These are phyloP conservation scores for Cephus nigrinus DNA, from an alignment of 2,888 invertebrate species.

Conservation along the genomic window DNA sequence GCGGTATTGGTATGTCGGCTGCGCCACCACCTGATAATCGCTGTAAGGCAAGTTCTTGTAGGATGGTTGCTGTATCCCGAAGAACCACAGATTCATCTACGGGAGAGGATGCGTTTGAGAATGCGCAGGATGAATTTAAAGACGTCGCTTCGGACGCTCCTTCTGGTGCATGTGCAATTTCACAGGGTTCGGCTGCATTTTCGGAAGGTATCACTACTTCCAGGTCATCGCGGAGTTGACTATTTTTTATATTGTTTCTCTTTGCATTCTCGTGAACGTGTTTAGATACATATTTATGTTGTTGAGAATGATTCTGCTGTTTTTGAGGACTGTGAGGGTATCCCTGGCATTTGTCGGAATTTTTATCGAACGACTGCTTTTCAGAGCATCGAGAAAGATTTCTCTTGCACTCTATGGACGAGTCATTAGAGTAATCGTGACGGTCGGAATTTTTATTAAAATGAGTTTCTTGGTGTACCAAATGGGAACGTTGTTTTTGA, in stretches of 20 bases:
- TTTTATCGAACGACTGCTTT: constrained; percentile 35
- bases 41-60: constrained; percentile 60
- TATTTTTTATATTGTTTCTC: constrained; percentile 38
- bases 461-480: constrained; percentile 32
- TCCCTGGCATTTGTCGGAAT: constrained; percentile 39
- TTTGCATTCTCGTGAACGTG: constrained; percentile 38
- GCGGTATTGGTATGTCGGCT: constrained; percentile 42
- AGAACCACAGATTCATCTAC: constrained; percentile 54
- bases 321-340: constrained; percentile 46
- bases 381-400: constrained; percentile 32
- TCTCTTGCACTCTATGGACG: constrained; percentile 5
- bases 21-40: constrained; percentile 57
- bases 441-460: constrained; percentile 31
- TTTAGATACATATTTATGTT: constrained; percentile 45
- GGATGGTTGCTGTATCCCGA: constrained; percentile 59
- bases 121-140: constrained; percentile 49
- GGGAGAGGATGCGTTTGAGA: constrained; percentile 52
- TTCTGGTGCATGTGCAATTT: constrained; percentile 58
- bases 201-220: constrained; percentile 58
- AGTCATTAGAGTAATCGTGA: constrained; percentile 33
- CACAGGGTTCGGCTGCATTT: constrained; percentile 58
- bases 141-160: constrained; percentile 55
- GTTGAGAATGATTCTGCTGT: constrained; percentile 28
- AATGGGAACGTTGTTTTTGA: constrained; percentile 29
- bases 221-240: constrained; percentile 38